A percentile compares a stretch with the other conserved stretches of the same genome.
These are phyloP conservation scores for Lacerta viridis DNA, from an alignment of 2,797 vertebrate genomes.

Conservation along the genomic window DNA sequence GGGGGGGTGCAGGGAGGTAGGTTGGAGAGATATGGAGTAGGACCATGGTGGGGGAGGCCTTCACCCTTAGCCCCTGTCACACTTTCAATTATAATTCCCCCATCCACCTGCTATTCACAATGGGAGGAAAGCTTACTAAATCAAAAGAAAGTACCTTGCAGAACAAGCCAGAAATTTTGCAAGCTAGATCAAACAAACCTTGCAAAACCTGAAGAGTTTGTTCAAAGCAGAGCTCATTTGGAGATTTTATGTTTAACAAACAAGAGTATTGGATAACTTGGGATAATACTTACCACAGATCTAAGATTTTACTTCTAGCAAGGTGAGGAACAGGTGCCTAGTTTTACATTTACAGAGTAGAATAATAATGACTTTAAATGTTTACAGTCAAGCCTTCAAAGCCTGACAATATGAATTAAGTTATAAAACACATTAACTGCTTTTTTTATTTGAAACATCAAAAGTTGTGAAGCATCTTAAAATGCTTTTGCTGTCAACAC, in stretches of 20 bases:
- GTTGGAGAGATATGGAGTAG: neutral
- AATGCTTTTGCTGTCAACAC: neutral
- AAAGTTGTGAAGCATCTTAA: slow-evolving; percentile 10
- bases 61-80: neutral
- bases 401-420: slow-evolving; percentile 70
- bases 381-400: slow-evolving; percentile 60
- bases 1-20: neutral
- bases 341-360: neutral
- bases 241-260: neutral
- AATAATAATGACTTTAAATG: slow-evolving; percentile 9
- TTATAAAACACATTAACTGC: slow-evolving; percentile 2
- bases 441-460: slow-evolving; percentile 1
- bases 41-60: neutral
- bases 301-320: slow-evolving; percentile 5
- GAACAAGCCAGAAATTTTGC: neutral
- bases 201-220: neutral
- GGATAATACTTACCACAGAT: neutral
- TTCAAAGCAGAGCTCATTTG: neutral
- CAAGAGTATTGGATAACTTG: neutral
- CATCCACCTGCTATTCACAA: neutral
- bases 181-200: neutral
- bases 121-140: neutral
- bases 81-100: neutral
- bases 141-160: neutral
- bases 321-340: neutral